Evolutionary conservation across 2,888 invertebrate genomes (phyloP), one percentile per base, ranked within the genome.

Genomic region (Lutraria lutraria): DNA sequence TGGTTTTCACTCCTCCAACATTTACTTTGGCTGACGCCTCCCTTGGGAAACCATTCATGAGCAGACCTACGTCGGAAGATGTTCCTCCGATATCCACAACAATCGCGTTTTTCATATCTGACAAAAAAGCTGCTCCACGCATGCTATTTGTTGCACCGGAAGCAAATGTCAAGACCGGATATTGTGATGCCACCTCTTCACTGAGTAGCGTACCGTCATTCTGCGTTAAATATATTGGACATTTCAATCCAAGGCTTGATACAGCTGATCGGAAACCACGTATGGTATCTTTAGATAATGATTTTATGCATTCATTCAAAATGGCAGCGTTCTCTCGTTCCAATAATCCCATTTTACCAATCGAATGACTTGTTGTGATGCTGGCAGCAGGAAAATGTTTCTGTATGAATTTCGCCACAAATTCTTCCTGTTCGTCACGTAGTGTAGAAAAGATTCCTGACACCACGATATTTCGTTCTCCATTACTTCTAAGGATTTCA

Each of bases 91-190:
- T 95, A 91, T 96, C 96, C 15, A 96, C 93, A 12, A 96, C 96
- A 16, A 96, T 91, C 3, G 95, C 96, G 72, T 96, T 94, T 76
- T 91, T 86, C 1, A 92, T 72, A 29, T 93, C 93, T 21, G 95
- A 95, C 21, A 96, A 91, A 83, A 94, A 95, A 0, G 96, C 95
- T 1, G 96, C 96, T 19, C 96, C 96, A 25, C 96, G 90, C 96
- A 96, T 96, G 90, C 96, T 96, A 92, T 96, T 96, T n/a, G 96
- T 96, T 2, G 96, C 94, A 29, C 96, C 96, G 12, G 96, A 96
- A 10, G 96, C 95, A 88, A 96, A 96, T 0, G 96, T 95, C 21
- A 91, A 90, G 0, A 96, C 95, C 0, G 96, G 96, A 79, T 89
- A 93, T 19, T 93, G 72, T 43, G 94, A 81, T 0, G 95, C 95